phyloP scores from a whole-genome alignment of 2,113 vertebrate species.

The Phylloscopus whistleri region DNA sequence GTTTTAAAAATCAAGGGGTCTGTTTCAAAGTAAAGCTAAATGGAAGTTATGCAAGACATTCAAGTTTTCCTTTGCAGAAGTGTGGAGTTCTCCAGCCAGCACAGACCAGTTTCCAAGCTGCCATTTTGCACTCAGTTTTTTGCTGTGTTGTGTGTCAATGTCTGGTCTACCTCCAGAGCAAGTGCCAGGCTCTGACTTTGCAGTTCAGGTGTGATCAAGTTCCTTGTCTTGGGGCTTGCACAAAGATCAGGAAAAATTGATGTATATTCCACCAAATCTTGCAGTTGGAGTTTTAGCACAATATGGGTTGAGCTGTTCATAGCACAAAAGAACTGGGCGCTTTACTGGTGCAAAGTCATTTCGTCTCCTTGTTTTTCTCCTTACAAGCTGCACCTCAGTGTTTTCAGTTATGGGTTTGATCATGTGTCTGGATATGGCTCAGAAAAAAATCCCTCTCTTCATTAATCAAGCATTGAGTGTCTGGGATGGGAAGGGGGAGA shows the following conservation, averaged over 20 bases:
- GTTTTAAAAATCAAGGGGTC: neutral
- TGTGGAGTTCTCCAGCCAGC: neutral
- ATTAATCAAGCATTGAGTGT: neutral
- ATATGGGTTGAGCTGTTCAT: neutral
- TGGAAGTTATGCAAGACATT: neutral
- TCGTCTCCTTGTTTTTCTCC: neutral
- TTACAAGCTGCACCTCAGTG: accelerated
- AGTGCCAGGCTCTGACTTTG: neutral
- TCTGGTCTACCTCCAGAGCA: neutral
- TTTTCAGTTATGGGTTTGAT: neutral
- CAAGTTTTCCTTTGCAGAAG: neutral
- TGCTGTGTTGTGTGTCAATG: accelerated
- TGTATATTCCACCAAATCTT: neutral
- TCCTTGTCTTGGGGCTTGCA: neutral
- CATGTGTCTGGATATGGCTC: accelerated
- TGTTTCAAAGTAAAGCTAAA: conserved; percentile 1
- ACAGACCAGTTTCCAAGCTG: neutral
- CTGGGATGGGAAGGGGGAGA: neutral
- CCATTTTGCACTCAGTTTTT: neutral
- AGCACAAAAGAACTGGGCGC: neutral
- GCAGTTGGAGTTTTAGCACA: neutral
- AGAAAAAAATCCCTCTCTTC: neutral
- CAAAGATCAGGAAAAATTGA: neutral
- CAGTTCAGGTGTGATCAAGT: neutral
- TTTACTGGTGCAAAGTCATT: neutral